Evolutionary conservation across 2,797 vertebrate species (phyloP).

Genomic region (Pseudochirops corinnae): DNA sequence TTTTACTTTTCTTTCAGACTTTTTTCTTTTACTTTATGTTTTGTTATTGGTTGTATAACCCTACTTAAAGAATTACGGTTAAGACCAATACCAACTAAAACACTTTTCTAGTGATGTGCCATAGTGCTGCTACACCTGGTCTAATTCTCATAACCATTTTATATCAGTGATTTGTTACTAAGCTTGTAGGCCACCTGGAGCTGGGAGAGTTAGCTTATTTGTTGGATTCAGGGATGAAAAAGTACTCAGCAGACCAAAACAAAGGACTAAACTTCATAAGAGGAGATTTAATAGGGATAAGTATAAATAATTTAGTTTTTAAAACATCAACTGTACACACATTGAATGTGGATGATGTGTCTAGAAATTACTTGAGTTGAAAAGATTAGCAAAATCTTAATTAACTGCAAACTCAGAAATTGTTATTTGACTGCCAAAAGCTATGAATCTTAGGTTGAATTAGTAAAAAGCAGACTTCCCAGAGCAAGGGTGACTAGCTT

Average conservation of each 20-base stretch:
- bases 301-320: neutral
- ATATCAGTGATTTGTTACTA: neutral
- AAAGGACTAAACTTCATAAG: neutral
- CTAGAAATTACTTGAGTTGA: neutral
- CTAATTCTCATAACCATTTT: neutral
- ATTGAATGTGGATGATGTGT: neutral
- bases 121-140: neutral
- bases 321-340: neutral
- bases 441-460: neutral
- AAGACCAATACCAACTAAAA: neutral
- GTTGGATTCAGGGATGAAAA: neutral
- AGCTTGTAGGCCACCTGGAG: neutral
- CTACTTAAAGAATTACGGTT: neutral
- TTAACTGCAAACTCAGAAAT: neutral
- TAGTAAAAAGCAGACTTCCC: neutral
- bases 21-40: neutral
- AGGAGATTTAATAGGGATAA: neutral
- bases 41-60: neutral
- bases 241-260: neutral
- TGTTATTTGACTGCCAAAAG: neutral
- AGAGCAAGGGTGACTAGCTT: neutral
- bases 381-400: neutral
- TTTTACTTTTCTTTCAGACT: neutral
- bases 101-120: neutral
- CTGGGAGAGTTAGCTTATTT: neutral